Evolutionary conservation across 2,797 vertebrate genomes (phyloP).

Genomic region (Esox lucius): DNA sequence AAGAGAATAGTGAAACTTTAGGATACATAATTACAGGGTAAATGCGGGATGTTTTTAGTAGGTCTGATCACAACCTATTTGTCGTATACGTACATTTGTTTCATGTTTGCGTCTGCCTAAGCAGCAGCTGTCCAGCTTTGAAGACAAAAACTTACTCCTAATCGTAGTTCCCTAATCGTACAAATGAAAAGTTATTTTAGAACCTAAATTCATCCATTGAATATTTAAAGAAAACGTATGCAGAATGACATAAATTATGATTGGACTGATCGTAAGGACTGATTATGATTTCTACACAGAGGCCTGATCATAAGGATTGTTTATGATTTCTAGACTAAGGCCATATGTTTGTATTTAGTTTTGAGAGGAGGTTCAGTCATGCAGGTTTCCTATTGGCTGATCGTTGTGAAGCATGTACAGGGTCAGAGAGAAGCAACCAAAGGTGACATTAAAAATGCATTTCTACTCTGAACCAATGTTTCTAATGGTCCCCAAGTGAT

Average conservation of each 20-base stretch:
- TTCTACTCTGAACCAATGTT: not conserved
- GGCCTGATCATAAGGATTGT: not conserved
- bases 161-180: not conserved
- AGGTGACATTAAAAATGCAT: not conserved
- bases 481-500: not conserved
- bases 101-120: too few relatives aligned
- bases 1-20: slow-evolving; percentile 20
- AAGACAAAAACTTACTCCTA: not conserved
- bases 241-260: not conserved
- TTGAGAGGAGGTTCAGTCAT: slow-evolving; percentile 68
- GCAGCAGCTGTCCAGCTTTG: too few relatives aligned
- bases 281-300: slow-evolving; percentile 9
- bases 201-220: not conserved
- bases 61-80: too few relatives aligned
- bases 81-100: too few relatives aligned
- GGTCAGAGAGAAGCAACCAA: not conserved
- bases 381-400: slow-evolving; percentile 66
- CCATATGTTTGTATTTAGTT: slow-evolving; percentile 70
- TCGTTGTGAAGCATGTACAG: not conserved
- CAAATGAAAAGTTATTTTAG: not conserved
- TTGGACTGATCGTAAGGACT: too few relatives aligned
- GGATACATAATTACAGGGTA: not conserved
- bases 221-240: not conserved
- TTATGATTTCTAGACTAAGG: not conserved
- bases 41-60: too few relatives aligned